Evolutionary conservation across 1,140 invertebrate species (phyloP), one percentile per base, ranked within the genome.

Genomic region (Bombus pascuorum): DNA sequence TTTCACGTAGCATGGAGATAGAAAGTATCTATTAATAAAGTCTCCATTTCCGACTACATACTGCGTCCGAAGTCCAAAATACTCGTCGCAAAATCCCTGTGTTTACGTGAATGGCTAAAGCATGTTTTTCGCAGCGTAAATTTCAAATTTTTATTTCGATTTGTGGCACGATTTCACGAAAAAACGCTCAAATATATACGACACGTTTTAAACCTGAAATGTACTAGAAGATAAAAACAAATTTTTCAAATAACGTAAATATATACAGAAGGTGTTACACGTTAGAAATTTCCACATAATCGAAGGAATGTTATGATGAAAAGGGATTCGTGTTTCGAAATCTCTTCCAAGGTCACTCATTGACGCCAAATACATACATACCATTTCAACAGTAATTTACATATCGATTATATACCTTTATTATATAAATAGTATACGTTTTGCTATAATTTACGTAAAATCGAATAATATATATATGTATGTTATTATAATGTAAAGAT

Each of bases 21-120:
- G 78, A 68, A 85, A 73, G 59, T 65, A 44, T 73, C 84, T 85
- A 85, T 85, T 85, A 85, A 85, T 85, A 85, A 85, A 85, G 79
- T 70, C 34, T 81, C 84, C 78, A 72, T 85, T 85, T 85, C 47
- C 78, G 34, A 81, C 84, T 81, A 53, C 47, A 53, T 53, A 22
- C 70, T 37, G 79, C 78, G 70, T 81, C 22, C 71, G 57, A 81
- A 85, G 70, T 81, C 79, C 44, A 34, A 85, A 85, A 85, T 85
- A 81, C 9, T 75, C 57, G 57, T 85, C 57, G 32, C 42, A 57
- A 53, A 81, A 42, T 65, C 37, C 10, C 32, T 57, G 25, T 79
- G 47, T 79, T 68, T 76, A 76, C 34, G 59, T 25, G n/a, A 75
- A 66, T 73, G 70, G 25, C 22, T 28, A 47, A 62, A 77, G 44